These are phyloP conservation scores for Macaria notata DNA, from an alignment of 2,888 invertebrate species.

Conservation along the genomic window DNA sequence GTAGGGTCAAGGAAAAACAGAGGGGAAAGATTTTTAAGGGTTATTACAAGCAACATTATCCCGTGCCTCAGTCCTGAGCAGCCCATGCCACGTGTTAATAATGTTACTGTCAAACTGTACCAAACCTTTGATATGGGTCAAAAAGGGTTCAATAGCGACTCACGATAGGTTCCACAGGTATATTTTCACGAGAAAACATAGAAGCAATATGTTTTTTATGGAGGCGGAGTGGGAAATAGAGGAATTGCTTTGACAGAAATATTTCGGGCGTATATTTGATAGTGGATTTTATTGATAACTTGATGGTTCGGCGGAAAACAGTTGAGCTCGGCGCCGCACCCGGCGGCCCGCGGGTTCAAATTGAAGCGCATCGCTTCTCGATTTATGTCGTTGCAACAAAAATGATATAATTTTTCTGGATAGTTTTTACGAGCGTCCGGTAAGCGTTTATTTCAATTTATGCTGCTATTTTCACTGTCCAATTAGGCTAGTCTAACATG, in stretches of 20 bases:
- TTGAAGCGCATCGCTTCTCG: conserved; percentile 28
- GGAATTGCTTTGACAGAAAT: conserved; percentile 41
- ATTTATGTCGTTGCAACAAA: conserved; percentile 30
- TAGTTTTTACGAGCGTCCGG: conserved; percentile 12
- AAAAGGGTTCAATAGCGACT: conserved; percentile 59
- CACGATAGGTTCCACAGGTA: conserved; percentile 45
- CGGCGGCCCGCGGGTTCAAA: conserved; percentile 24
- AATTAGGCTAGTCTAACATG: conserved; percentile 2
- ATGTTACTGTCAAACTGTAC: conserved; percentile 68
- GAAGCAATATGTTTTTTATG: conserved; percentile 55
- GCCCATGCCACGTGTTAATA: conserved; percentile 65
- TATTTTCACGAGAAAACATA: conserved; percentile 55
- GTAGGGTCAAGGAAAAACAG: conserved; percentile 40
- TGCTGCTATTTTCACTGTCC: conserved; percentile 4
- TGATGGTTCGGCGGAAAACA: conserved; percentile 29
- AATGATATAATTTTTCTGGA: conserved; percentile 24
- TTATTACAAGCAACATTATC: conserved; percentile 52
- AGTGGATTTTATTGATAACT: conserved; percentile 42
- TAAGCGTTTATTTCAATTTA: conserved; percentile 15
- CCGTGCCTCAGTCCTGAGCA: conserved; percentile 44
- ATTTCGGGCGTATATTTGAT: conserved; percentile 35
- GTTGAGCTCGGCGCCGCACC: conserved; percentile 26
- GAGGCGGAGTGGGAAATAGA: conserved; percentile 40
- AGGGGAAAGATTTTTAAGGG: conserved; percentile 55
- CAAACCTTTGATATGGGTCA: conserved; percentile 64